These are phyloP conservation scores for Echinops telfairi DNA, from an alignment of 2,113 vertebrate species.

Conservation along the genomic window DNA sequence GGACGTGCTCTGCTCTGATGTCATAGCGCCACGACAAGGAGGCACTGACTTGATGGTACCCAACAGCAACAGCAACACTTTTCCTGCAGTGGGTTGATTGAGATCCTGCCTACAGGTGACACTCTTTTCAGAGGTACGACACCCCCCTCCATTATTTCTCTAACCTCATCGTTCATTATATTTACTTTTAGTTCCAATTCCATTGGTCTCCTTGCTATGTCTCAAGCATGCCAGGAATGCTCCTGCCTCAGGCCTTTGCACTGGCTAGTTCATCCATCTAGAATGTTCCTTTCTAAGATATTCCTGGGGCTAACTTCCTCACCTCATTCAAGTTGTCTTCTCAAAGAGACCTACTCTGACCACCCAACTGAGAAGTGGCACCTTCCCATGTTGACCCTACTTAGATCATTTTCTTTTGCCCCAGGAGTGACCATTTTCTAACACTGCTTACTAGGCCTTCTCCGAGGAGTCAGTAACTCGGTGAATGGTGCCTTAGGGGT, in stretches of 20 bases:
- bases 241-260: background rate
- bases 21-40: no score
- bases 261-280: background rate
- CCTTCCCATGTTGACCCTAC: background rate
- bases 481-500: no score
- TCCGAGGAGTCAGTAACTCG: no score
- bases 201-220: background rate
- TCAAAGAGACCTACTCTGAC: background rate
- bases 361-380: background rate
- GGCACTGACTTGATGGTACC: no score
- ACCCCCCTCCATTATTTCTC: background rate
- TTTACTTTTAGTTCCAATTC: background rate
- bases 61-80: no score
- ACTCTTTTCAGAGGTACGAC: background rate
- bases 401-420: background rate
- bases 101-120: background rate
- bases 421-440: background rate
- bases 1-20: no score
- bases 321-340: background rate
- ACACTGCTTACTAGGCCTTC: background rate
- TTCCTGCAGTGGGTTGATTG: no score
- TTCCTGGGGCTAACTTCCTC: background rate
- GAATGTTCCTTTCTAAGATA: background rate
- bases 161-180: background rate
- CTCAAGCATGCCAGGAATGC: no score